Evolutionary conservation across 2,797 vertebrate species (phyloP).

Genomic region (Platalea minor): DNA sequence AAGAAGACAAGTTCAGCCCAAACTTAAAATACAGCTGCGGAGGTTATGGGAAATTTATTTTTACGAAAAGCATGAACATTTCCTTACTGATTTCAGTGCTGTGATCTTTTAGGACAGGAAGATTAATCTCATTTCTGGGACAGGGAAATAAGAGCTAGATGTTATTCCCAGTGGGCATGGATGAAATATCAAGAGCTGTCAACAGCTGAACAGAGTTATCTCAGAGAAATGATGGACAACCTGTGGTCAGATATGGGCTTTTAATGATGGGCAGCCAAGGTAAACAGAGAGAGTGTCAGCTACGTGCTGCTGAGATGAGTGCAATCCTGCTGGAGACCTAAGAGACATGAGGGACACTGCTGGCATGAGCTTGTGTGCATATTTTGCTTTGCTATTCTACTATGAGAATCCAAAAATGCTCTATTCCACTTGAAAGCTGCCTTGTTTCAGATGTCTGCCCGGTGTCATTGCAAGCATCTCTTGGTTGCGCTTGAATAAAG

Average conservation of each 20-base stretch:
- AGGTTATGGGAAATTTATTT: neutral
- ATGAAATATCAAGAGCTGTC: slow-evolving; percentile 29
- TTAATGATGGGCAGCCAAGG: neutral
- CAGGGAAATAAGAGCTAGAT: neutral
- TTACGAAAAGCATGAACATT: neutral
- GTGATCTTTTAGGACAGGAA: slow-evolving; percentile 7
- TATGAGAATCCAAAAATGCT: neutral
- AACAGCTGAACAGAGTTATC: slow-evolving; percentile 4
- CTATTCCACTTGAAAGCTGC: neutral
- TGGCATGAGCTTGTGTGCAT: neutral
- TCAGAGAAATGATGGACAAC: neutral
- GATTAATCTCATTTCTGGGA: slow-evolving; percentile 17
- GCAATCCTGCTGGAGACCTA: neutral
- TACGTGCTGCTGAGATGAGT: neutral
- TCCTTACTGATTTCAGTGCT: neutral
- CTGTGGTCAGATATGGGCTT: neutral
- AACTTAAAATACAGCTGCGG: neutral
- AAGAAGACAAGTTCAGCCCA: neutral
- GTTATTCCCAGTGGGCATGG: neutral
- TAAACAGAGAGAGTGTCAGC: neutral
- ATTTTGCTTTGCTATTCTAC: neutral
- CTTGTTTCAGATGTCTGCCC: neutral
- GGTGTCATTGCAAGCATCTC: neutral
- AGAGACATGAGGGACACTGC: neutral
- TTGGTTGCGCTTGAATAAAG: neutral